Evolutionary conservation across 2,888 invertebrate species (phyloP), one percentile per base, ranked within the genome.

Genomic region (Thera britannica): DNA sequence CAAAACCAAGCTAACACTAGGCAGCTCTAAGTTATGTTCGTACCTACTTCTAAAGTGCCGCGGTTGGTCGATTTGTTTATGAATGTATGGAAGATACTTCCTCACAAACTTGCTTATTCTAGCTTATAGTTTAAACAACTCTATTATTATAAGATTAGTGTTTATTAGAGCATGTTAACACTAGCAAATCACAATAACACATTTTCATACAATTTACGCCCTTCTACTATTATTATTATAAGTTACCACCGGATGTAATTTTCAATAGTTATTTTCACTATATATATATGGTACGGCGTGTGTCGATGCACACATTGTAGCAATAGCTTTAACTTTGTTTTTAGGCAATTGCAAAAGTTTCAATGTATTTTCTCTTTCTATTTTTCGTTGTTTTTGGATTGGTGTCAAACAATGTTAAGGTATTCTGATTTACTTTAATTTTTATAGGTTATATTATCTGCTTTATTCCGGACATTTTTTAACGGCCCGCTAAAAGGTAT

Each of bases 241-340:
- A 41, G 41, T 5, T 23, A 49, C n/a, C 46, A 60, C 68, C 73
- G 73, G 73, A 75, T 72, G 70, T 54, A 52, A 62, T n/a, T 62
- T 41, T 66, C 65, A 73, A 70, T 65, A 66, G 58, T 48, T 48
- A 72, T 77, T 78, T 77, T 73, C 69, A 65, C 69, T 81, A 80
- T 83, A 83, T 81, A 80, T 83, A 83, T 78, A 83, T 74, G 71
- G 72, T 62, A 68, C 77, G 76, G 77, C 79, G 77, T 77, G 70
- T 70, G 65, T 67, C 58, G 77, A 73, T 85, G 87, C 78, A 82
- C 85, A 84, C 88, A 87, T 87, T 80, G 73, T 3, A 12, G 12
- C n/a, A 23, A 38, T 46, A 2, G 55, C 65, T 59, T 61, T 64
- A 58, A 64, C 65, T 51, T 65, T 49, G 56, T 36, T 58, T n/a